These are phyloP conservation scores for Passerculus sandwichensis DNA, from an alignment of 2,797 vertebrate species.

Conservation along the genomic window DNA sequence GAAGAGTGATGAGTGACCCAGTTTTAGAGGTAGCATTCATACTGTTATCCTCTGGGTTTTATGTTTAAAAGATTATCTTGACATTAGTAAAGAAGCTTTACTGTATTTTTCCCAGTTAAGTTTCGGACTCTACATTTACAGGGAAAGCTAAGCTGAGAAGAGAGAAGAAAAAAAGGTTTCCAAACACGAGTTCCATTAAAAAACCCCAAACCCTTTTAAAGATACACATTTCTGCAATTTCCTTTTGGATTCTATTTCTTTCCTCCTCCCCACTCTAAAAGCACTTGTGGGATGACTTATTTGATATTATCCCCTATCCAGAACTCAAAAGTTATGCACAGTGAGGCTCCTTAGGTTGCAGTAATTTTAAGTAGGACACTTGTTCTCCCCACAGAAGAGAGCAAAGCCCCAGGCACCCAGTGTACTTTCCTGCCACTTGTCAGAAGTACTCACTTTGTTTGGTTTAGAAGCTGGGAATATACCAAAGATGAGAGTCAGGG, in stretches of 20 bases:
- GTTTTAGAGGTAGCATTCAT: conserved; percentile 51
- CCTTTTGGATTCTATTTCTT: not conserved
- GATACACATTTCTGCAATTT: not conserved
- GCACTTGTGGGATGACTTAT: not conserved
- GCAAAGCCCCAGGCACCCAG: not conserved
- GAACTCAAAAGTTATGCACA: not conserved
- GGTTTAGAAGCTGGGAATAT: not conserved
- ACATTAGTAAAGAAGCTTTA: conserved; percentile 67
- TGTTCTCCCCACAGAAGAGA: not conserved
- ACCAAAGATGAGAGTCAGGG: not conserved
- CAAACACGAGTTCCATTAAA: not conserved
- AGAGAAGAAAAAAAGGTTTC: conserved; percentile 23
- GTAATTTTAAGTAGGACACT: not conserved
- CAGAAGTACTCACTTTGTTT: not conserved
- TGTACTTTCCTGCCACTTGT: not conserved
- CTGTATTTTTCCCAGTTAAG: conserved; percentile 33
- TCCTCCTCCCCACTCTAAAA: not conserved
- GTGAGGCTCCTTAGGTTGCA: not conserved
- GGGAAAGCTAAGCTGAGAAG: conserved; percentile 48
- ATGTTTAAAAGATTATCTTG: conserved; percentile 70
- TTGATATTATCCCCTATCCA: not conserved
- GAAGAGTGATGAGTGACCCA: conserved; percentile 25
- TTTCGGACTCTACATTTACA: conserved; percentile 30
- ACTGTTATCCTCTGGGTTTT: conserved; percentile 50
- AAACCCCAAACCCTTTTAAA: not conserved